Evolutionary conservation across 2,797 vertebrate species (phyloP), one percentile per base, ranked within the genome.

Genomic region (Enteromius treurensis): DNA sequence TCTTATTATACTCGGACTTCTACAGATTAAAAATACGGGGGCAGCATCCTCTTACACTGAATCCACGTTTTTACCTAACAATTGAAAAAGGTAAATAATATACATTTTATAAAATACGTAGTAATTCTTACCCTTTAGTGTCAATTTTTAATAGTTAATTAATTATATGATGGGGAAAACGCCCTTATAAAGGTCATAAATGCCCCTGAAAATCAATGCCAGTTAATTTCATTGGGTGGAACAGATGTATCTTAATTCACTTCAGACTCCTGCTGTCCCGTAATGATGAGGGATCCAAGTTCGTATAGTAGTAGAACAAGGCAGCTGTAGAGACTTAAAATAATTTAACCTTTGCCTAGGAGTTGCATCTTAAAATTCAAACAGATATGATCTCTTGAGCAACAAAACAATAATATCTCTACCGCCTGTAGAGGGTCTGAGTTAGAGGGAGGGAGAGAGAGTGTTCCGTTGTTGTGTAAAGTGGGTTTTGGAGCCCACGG

Each of bases 331-430:
- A 14, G 67, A 23, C 13, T 40, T 60, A 68, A 37, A 86, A 73
- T 6, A 10, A 70, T 62, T 17, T 64, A 79, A 86, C 85, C 77
- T 83, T 83, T 82, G 69, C 55, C 77, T 86, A 69, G 68, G 58
- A 79, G 74, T 64, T 37, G 11, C 19, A 29, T 47, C 29, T 51
- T 49, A 17, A 21, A n/a, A 49, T 40, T 67, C 9, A 67, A 67
- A 42, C 49, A 45, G 23, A 58, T 82, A n/a, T 1, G 3, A 76
- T 55, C 45, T 67, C 26, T 79, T 37, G 67, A 53, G 40, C 4
- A 55, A 10, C n/a, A 47, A 37, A 64, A 34, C 42, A 62, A 71
- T 58, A 55, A 29, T 69, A 26, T 42, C 15, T 60, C 37, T 42
- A 1, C 11, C 74, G 60, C 45, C 23, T n/a, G 45, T 47, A 84